Percentiles rank a stretch among this genome's conserved stretches.
Conservation (phyloP, 2,888 invertebrate species). For the Hydropsyche betteni region DNA sequence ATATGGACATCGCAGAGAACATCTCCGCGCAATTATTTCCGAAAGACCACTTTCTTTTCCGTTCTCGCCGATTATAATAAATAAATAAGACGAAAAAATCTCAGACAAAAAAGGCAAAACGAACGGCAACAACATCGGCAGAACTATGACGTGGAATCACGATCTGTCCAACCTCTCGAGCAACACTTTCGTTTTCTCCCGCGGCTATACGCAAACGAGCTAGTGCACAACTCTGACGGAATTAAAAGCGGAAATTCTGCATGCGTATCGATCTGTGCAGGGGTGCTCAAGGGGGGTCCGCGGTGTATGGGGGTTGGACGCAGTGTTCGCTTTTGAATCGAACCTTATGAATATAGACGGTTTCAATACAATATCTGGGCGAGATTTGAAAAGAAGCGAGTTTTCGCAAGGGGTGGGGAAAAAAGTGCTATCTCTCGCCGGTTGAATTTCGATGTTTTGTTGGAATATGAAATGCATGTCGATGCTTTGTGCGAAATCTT, state of each 20-base stretch:
- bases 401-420: no score
- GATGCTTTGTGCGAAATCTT: no score
- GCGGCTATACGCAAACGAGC: constrained; percentile 16
- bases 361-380: no score
- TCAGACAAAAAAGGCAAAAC: not conserved
- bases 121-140: not conserved
- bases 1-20: not conserved
- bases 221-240: not conserved
- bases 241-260: constrained; percentile 26
- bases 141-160: not conserved
- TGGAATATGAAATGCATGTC: no score
- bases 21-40: not conserved
- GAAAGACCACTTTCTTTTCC: constrained; percentile 15
- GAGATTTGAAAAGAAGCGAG: no score
- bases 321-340: no score
- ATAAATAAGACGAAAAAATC: not conserved
- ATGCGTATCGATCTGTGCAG: not conserved
- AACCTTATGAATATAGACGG: no score
- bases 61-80: not conserved
- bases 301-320: not conserved
- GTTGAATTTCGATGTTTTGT: no score
- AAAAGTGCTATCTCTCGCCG: no score
- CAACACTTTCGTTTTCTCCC: constrained; percentile 23
- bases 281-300: not conserved
- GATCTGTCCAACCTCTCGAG: constrained; percentile 4